Evolutionary conservation across 2,888 invertebrate species (phyloP).

Genomic region (Zygothrica quintamaculata): DNA sequence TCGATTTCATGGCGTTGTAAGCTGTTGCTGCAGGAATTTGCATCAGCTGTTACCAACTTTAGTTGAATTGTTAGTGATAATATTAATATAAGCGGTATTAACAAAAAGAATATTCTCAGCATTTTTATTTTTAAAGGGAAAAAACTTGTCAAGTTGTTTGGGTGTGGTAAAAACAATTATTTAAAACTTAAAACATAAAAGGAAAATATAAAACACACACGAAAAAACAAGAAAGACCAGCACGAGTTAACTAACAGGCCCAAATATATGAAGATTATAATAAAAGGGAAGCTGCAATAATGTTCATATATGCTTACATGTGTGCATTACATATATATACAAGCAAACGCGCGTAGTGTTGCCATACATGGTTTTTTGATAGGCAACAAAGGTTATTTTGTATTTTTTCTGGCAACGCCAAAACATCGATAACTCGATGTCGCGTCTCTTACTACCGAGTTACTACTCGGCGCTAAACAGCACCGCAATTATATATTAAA

Average conservation of each 20-base stretch:
- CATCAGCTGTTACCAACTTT: slow-evolving; percentile 47
- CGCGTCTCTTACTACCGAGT: too few species aligned
- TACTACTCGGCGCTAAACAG: too few species aligned
- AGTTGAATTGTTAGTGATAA: slow-evolving; percentile 11
- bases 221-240: slow-evolving; percentile 28
- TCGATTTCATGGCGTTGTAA: slow-evolving; percentile 83
- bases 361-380: too few species aligned
- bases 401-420: too few species aligned
- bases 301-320: slow-evolving; percentile 7
- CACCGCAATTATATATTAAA: too few species aligned
- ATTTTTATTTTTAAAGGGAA: slow-evolving; percentile 68
- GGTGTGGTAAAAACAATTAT: not conserved
- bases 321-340: not conserved
- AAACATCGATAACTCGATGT: too few species aligned
- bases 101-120: slow-evolving; percentile 34
- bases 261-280: slow-evolving; percentile 14
- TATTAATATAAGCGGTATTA: slow-evolving; percentile 35
- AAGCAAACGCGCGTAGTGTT: too few species aligned
- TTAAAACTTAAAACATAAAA: slow-evolving; percentile 22
- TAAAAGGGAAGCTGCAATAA: slow-evolving; percentile 42
- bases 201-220: slow-evolving; percentile 15
- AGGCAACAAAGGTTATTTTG: too few species aligned
- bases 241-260: too few species aligned
- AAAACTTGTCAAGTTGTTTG: slow-evolving; percentile 65
- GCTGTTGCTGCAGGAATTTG: slow-evolving; percentile 55